These are phyloP conservation scores for Zonitis immaculata DNA, from an alignment of 2,888 invertebrate genomes.

Conservation along the genomic window DNA sequence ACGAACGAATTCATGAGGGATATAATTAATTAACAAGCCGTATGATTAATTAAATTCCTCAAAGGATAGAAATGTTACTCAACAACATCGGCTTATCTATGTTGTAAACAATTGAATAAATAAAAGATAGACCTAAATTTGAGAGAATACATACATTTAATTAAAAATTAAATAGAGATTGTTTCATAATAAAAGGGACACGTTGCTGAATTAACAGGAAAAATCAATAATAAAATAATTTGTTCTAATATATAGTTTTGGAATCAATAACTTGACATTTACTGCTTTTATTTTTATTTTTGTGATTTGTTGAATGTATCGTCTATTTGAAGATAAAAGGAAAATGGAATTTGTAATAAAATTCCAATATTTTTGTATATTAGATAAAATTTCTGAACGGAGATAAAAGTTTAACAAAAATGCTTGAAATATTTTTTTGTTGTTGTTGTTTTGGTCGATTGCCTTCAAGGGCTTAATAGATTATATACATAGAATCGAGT, in stretches of 20 bases:
- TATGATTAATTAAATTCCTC: slow-evolving; percentile 4
- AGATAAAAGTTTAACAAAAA: slow-evolving; percentile 25
- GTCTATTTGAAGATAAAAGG: no score
- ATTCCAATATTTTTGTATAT: no score
- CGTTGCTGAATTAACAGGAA: no score
- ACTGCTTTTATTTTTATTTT: no score
- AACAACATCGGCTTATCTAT: background rate
- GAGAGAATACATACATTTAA: background rate
- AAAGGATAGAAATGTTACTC: background rate
- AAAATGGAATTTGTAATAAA: no score
- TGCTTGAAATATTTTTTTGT: slow-evolving; percentile 13
- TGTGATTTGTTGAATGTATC: no score
- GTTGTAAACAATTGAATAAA: background rate
- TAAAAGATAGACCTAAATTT: background rate
- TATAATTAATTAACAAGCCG: slow-evolving; percentile 1
- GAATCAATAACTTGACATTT: no score
- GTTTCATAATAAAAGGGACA: no score
- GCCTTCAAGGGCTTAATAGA: slow-evolving; percentile 21
- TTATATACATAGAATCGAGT: slow-evolving; percentile 19
- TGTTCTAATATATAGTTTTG: no score
- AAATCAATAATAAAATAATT: no score
- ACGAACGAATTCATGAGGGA: background rate
- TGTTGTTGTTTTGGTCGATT: slow-evolving; percentile 14
- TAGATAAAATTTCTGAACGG: slow-evolving; percentile 8
- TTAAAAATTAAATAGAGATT: background rate